These are phyloP conservation scores for Mastomys coucha DNA, from an alignment of 2,113 vertebrate species.

Conservation along the genomic window DNA sequence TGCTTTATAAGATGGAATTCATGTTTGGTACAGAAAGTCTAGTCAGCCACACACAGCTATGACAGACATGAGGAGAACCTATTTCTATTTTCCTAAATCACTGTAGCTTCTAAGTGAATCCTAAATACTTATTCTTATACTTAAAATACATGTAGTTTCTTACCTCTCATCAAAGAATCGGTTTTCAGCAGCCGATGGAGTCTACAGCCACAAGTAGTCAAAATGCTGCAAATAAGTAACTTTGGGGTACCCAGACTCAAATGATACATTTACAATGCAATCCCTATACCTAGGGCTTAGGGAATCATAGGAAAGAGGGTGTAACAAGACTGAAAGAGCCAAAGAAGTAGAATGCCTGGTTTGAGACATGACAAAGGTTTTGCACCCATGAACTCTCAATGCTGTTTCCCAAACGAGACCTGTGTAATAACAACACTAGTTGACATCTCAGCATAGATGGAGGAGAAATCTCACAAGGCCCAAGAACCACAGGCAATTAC, in stretches of 20 bases:
- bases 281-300: not conserved
- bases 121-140: not conserved
- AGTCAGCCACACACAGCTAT: not conserved
- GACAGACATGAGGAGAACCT: not conserved
- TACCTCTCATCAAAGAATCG: not conserved
- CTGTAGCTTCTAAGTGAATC: not conserved
- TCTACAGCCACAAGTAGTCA: not conserved
- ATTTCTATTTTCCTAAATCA: not conserved
- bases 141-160: not conserved
- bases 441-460: not conserved
- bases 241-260: not conserved
- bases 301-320: not conserved
- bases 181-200: not conserved
- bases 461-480: not conserved
- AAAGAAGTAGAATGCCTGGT: not conserved
- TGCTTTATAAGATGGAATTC: not conserved
- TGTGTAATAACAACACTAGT: not conserved
- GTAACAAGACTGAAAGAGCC: not conserved
- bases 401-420: not conserved
- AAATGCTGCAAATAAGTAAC: not conserved
- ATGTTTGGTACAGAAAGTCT: not conserved
- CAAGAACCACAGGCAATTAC: not conserved
- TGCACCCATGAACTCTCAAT: not conserved
- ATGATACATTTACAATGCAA: not conserved
- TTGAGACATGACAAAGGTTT: not conserved